Base-by-base conservation (phyloP, 92 coral and sea anemone species). In the Zoanthus sansibaricus region DNA sequence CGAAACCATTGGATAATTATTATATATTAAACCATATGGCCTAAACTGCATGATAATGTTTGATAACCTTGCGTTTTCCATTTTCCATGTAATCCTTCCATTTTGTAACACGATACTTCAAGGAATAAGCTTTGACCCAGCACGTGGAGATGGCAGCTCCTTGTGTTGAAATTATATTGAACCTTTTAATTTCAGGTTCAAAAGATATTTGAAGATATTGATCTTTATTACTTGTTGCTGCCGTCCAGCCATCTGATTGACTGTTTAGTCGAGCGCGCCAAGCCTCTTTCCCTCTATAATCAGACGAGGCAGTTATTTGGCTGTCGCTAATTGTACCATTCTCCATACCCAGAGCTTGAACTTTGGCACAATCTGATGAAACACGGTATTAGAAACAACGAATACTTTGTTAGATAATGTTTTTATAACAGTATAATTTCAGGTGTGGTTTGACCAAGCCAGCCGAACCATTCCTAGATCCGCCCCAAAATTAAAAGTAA, bases 271-370 rank as follows among this genome's bases (percentile, higher is more conserved):
- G 83, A 9, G 83, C 71, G 6, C 72, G 71, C 83, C 83, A 78
- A 1, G 83, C 69, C 42, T 78, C 56, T 10, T 42, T 59, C 16
- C 49, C 20, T 6, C 16, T 6, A 47, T 78, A 78, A 61, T 78
- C 83, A 2, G 83, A 17, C 11, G 83, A 78, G 37, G 83, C 83
- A 2, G 83, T 78, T 7, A 78, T 61, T 52, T 78, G 83, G 20
- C 31, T 42, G 6, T 78, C 37, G 7, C 17, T 78, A n/a, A 78
- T 59, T 14, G 56, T 6, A 7, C 83, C 72, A 16, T 31, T 78
- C 66, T 78, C 83, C 83, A 78, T 78, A n/a, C 83, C 83, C 83
- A 78, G 32, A 17, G 83, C 83, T 78, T 58, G 71, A 31, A 33
- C 71, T 16, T 30, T 37, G 42, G 42, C 33, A 58, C 83, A 78